Percentiles rank a stretch among this genome's conserved stretches.
These are phyloP conservation scores for Oreocharis arfaki DNA, from an alignment of 2,113 vertebrate species.

Conservation along the genomic window DNA sequence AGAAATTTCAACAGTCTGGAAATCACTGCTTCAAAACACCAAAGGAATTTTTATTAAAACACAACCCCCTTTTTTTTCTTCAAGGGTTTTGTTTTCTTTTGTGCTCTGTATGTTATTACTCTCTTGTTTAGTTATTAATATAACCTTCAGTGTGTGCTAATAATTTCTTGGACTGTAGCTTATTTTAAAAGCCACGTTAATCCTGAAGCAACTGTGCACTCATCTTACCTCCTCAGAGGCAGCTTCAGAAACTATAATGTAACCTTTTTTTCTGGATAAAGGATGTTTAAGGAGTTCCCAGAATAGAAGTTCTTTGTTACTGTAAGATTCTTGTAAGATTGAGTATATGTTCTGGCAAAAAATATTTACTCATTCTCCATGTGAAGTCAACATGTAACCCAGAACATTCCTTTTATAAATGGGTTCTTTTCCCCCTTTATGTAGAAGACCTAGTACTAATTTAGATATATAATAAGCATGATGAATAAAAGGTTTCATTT, in stretches of 20 bases:
- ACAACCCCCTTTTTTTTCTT: neutral
- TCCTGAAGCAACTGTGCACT: neutral
- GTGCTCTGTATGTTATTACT: neutral
- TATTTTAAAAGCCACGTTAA: slow-evolving; percentile 40
- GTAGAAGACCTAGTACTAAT: neutral
- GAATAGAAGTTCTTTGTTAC: slow-evolving; percentile 7
- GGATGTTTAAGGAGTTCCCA: neutral
- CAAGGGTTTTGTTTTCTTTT: neutral
- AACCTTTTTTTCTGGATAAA: slow-evolving; percentile 14
- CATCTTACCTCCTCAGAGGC: neutral
- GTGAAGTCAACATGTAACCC: neutral
- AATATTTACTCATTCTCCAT: neutral
- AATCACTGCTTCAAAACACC: neutral
- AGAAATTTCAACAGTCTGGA: neutral
- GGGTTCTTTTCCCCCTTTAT: neutral
- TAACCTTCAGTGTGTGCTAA: neutral
- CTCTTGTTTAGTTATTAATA: neutral
- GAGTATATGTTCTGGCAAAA: neutral
- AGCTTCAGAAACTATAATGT: neutral
- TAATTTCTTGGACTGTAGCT: neutral
- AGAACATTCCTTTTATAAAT: neutral
- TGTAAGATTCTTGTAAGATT: neutral
- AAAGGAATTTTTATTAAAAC: neutral
- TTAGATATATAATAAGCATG: neutral
- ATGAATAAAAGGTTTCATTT: slow-evolving; percentile 6